A percentile compares a stretch with the other conserved stretches of the same genome.
Evolutionary conservation across 2,888 invertebrate genomes (phyloP).

Genomic region (Acheta domesticus): DNA sequence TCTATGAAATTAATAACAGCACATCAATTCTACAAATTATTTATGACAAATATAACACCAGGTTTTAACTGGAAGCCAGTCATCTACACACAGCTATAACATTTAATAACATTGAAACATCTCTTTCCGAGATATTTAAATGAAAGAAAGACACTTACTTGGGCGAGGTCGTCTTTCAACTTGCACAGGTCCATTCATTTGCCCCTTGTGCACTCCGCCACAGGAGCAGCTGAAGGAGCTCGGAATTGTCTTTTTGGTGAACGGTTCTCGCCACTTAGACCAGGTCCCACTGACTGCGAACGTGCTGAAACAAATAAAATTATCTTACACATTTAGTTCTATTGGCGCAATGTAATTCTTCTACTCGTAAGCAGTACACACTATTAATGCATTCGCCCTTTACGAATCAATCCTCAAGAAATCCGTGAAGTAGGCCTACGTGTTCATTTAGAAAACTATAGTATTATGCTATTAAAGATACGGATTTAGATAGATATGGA

Average conservation of each 20-base stretch:
- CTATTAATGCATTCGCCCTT: too few relatives aligned
- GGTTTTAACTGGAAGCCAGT: not conserved
- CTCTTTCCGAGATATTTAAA: not conserved
- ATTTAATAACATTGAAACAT: not conserved
- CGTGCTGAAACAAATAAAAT: slow-evolving; percentile 49
- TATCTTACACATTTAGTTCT: not conserved
- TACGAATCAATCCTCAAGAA: too few relatives aligned
- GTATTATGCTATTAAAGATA: too few relatives aligned
- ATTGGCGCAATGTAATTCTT: not conserved
- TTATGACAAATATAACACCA: not conserved
- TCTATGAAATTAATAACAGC: not conserved
- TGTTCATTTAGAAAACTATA: too few relatives aligned
- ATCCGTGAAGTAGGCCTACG: too few relatives aligned
- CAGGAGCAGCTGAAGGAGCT: slow-evolving; percentile 43
- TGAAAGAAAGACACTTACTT: slow-evolving; percentile 55
- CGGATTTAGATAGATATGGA: too few relatives aligned
- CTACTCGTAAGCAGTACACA: too few relatives aligned
- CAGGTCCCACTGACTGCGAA: slow-evolving; percentile 69
- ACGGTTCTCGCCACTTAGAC: slow-evolving; percentile 58
- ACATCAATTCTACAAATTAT: not conserved
- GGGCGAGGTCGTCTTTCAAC: slow-evolving; percentile 61
- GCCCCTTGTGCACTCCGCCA: slow-evolving; percentile 37
- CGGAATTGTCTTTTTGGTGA: slow-evolving; percentile 74
- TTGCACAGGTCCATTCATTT: slow-evolving; percentile 38
- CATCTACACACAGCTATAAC: not conserved